Evolutionary conservation across 2,113 vertebrate genomes (phyloP).

Genomic region (Paradisaea rubra): DNA sequence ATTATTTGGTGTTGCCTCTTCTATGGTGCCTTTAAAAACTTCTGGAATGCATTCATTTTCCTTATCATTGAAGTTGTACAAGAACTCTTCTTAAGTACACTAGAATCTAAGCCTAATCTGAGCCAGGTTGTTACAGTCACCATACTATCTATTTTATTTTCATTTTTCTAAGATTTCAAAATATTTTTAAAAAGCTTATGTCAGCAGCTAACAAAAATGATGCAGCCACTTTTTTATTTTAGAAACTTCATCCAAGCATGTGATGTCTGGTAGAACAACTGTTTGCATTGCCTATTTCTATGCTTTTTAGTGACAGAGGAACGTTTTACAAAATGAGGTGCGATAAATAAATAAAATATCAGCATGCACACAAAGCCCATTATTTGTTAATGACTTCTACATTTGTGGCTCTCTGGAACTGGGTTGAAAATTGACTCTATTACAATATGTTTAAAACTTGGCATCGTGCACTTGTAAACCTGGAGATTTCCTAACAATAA

Average conservation of each 20-base stretch:
- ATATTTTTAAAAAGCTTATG: background rate
- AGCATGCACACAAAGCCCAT: background rate
- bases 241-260: background rate
- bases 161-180: slow-evolving; percentile 25
- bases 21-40: background rate
- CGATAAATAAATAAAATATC: slow-evolving; percentile 41
- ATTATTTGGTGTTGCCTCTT: background rate
- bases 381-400: slow-evolving; percentile 46
- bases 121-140: background rate
- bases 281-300: background rate
- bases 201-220: background rate
- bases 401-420: slow-evolving; percentile 30
- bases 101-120: background rate
- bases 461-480: slow-evolving; percentile 20
- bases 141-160: background rate
- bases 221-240: background rate
- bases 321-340: slow-evolving; percentile 17
- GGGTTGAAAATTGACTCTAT: slow-evolving; percentile 45
- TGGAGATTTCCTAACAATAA: slow-evolving; percentile 38
- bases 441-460: slow-evolving; percentile 58
- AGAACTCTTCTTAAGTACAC: background rate
- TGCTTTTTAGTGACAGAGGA: slow-evolving; percentile 23
- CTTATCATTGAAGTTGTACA: background rate
- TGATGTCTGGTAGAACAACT: background rate
- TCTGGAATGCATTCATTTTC: background rate